A percentile compares a stretch with the other conserved stretches of the same genome.
Conservation (phyloP, 1,140 invertebrate genomes). For the Phymastichus coffea region DNA sequence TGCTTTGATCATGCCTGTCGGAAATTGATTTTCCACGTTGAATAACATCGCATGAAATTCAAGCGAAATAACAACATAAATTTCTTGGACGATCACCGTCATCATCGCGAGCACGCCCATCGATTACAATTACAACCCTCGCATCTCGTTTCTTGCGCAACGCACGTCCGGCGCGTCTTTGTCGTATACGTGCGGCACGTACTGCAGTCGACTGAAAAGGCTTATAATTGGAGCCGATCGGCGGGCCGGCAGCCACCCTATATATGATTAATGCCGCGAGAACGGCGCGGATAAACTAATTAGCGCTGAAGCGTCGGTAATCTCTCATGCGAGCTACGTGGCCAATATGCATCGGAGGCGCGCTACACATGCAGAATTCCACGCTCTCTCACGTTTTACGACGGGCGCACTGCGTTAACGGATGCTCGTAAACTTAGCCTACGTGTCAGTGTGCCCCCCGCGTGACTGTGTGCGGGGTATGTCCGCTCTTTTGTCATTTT, state of each 20-base stretch:
- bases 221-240: conserved; percentile 39
- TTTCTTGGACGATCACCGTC: neutral
- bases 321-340: conserved; percentile 4
- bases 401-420: conserved; percentile 8
- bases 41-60: no score
- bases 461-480: no score
- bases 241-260: neutral
- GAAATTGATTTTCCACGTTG: no score
- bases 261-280: conserved; percentile 47
- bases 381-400: conserved; percentile 15
- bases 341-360: neutral
- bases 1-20: no score
- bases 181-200: conserved; percentile 14
- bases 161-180: conserved; percentile 33
- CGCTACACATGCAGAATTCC: neutral
- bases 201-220: conserved; percentile 17
- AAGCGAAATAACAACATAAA: no score
- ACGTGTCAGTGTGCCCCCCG: neutral
- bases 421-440: conserved; percentile 22
- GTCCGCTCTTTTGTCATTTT: conserved; percentile 2
- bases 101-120: neutral
- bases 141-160: neutral
- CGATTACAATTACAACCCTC: neutral
- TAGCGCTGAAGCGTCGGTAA: conserved; percentile 37
- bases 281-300: conserved; percentile 46